A percentile compares a stretch with the other conserved stretches of the same genome.
Evolutionary conservation across 1,140 invertebrate species (phyloP).

Genomic region (Oryctes rhinoceros): DNA sequence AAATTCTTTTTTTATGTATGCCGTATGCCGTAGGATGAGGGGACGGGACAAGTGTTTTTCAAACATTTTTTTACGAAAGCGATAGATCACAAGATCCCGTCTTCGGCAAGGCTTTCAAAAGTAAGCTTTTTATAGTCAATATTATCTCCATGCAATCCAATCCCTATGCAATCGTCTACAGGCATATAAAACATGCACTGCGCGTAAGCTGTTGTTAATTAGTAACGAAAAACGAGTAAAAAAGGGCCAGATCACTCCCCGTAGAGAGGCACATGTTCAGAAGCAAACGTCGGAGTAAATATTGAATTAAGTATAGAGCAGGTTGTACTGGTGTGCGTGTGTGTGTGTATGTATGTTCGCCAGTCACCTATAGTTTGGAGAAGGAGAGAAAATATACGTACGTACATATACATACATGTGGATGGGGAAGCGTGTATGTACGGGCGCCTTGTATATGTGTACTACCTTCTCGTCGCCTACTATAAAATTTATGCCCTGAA

Average conservation of each 20-base stretch:
- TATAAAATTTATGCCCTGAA: slow-evolving; percentile 58
- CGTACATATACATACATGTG: background rate
- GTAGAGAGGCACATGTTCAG: slow-evolving; percentile 14
- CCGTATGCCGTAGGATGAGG: too few relatives aligned
- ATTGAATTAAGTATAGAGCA: slow-evolving; percentile 45
- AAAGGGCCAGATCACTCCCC: background rate
- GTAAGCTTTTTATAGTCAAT: too few relatives aligned
- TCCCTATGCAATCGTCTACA: background rate
- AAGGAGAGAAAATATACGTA: background rate
- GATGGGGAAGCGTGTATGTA: slow-evolving; percentile 19
- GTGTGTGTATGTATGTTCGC: background rate
- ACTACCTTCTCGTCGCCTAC: slow-evolving; percentile 46
- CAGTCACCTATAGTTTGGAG: background rate
- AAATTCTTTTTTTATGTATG: too few relatives aligned
- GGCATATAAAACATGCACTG: background rate
- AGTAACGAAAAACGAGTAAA: background rate
- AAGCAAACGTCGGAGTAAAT: slow-evolving; percentile 43
- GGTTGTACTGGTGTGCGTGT: background rate
- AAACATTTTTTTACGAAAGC: too few relatives aligned
- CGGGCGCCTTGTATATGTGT: background rate
- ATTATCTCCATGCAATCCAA: background rate
- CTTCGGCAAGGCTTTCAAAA: too few relatives aligned
- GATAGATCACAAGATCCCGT: too few relatives aligned
- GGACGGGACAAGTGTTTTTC: too few relatives aligned
- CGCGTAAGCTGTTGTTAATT: background rate